Conservation (phyloP, 2,888 invertebrate species). For the Tanytarsus gracilentus region DNA sequence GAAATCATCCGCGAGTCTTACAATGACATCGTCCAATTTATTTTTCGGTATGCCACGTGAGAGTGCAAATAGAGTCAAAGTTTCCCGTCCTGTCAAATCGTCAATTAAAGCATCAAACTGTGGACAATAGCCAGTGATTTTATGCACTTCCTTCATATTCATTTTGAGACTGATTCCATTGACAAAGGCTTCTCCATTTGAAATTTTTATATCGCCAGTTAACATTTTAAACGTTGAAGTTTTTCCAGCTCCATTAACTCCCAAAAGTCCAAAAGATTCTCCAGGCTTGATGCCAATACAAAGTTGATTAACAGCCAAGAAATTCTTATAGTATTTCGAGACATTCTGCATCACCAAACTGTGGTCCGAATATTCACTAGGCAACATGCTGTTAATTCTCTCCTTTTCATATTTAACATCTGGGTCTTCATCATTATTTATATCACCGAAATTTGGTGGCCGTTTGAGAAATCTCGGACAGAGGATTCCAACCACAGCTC, state of each 20-base stretch:
- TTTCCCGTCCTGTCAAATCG: constrained; percentile 62
- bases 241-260: constrained; percentile 81
- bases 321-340: constrained; percentile 59
- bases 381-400: constrained; percentile 44
- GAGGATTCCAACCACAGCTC: neutral
- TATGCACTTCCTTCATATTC: constrained; percentile 51
- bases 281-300: constrained; percentile 43
- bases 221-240: constrained; percentile 85
- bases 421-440: constrained; percentile 42
- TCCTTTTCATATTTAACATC: constrained; percentile 51
- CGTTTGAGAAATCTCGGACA: neutral
- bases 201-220: constrained; percentile 69
- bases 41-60: constrained; percentile 50
- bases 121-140: constrained; percentile 62
- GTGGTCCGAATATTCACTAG: constrained; percentile 41
- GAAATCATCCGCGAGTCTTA: constrained; percentile 47
- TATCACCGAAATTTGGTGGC: constrained; percentile 27
- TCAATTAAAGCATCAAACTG: constrained; percentile 65
- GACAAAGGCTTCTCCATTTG: constrained; percentile 62
- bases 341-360: constrained; percentile 51
- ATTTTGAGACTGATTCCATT: constrained; percentile 48
- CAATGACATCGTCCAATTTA: constrained; percentile 40
- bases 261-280: constrained; percentile 66
- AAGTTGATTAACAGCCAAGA: constrained; percentile 64
- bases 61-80: constrained; percentile 54